Percentiles rank a stretch among this genome's conserved stretches.
Evolutionary conservation across 1,140 invertebrate species (phyloP).

Genomic region (Mylabris phalerata): DNA sequence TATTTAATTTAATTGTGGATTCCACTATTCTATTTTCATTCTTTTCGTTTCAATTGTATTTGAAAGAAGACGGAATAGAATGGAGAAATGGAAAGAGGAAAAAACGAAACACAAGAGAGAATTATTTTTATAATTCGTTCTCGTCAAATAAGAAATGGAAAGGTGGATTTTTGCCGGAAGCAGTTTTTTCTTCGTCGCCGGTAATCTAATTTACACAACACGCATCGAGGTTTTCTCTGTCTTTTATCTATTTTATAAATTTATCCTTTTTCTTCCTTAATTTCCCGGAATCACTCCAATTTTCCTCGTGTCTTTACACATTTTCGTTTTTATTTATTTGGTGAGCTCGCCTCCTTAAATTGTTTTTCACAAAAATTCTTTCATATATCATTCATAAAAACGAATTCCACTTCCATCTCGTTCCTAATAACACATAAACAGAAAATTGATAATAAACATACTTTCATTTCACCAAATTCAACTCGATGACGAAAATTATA

Average conservation of each 20-base stretch:
- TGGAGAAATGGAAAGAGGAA: too few species aligned
- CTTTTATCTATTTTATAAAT: conserved; percentile 22
- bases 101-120: background rate
- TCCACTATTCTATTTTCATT: too few species aligned
- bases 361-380: conserved; percentile 10
- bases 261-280: conserved; percentile 20
- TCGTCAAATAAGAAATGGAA: conserved; percentile 18
- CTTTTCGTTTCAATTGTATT: too few species aligned
- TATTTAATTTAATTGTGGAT: background rate
- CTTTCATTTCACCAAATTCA: background rate
- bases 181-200: conserved; percentile 15
- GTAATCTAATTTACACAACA: conserved; percentile 23
- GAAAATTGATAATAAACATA: conserved; percentile 10
- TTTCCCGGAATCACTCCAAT: conserved; percentile 19
- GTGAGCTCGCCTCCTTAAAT: conserved; percentile 8
- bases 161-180: conserved; percentile 17
- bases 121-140: conserved; percentile 18
- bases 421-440: background rate
- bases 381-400: conserved; percentile 16
- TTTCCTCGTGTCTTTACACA: conserved; percentile 19
- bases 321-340: conserved; percentile 19
- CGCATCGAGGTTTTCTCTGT: conserved; percentile 20
- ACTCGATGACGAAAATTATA: too few species aligned
- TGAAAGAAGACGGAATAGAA: too few species aligned
- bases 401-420: background rate